These are phyloP conservation scores for Automeris io DNA, from an alignment of 2,888 invertebrate genomes.

Conservation along the genomic window DNA sequence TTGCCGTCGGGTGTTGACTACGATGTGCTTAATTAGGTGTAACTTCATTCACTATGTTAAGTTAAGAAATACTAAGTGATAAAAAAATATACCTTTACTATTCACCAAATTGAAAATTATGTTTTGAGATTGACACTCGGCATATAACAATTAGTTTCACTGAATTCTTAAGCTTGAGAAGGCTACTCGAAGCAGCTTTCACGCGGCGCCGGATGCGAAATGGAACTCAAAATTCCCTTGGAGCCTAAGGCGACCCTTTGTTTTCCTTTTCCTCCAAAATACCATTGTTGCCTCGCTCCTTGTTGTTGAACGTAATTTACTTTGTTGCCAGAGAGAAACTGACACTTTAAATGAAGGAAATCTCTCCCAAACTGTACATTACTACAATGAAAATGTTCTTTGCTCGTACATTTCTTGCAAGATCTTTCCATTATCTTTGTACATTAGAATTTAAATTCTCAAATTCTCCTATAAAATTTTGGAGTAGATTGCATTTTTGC, in stretches of 20 bases:
- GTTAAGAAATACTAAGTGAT: too few species aligned
- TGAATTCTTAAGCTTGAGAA: too few species aligned
- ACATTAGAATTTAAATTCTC: neutral
- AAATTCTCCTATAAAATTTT: too few species aligned
- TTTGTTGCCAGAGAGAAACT: neutral
- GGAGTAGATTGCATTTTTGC: too few species aligned
- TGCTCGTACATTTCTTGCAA: neutral
- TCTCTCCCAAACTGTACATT: neutral
- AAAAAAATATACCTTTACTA: too few species aligned
- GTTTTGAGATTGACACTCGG: too few species aligned
- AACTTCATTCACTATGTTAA: too few species aligned
- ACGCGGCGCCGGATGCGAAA: neutral
- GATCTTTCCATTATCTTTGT: neutral
- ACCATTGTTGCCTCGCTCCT: constrained; percentile 54
- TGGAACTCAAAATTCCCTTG: constrained; percentile 37
- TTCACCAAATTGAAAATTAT: too few species aligned
- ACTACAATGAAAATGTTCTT: neutral
- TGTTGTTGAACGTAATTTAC: constrained; percentile 30
- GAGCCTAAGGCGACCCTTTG: constrained; percentile 60
- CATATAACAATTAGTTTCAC: too few species aligned
- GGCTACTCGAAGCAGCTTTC: constrained; percentile 9
- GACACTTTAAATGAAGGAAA: constrained; percentile 1
- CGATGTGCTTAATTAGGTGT: too few species aligned
- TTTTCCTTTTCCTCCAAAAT: constrained; percentile 67
- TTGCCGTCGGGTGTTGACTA: too few species aligned